Percentiles rank a stretch among this genome's conserved stretches.
Evolutionary conservation across 2,113 vertebrate species (phyloP).

Genomic region (Psilopsiagon aymara): DNA sequence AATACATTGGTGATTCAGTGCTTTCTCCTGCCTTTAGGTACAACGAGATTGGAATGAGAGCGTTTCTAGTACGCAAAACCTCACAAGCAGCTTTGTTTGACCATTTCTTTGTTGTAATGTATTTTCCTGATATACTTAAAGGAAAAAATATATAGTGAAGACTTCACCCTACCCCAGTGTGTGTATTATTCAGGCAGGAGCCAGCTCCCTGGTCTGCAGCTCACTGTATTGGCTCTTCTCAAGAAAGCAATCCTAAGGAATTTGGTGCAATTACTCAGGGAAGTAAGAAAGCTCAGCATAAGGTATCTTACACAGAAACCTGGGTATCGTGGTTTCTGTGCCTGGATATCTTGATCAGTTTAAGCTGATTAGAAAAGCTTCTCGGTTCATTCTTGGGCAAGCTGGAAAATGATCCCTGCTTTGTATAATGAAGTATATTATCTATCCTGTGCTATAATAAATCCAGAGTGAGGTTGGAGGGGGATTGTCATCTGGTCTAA

Average conservation of each 20-base stretch:
- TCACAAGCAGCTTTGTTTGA: not conserved
- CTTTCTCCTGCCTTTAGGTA: not conserved
- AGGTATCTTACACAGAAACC: constrained; percentile 12
- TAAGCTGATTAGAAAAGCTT: constrained; percentile 57
- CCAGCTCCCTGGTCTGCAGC: not conserved
- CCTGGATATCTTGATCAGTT: constrained; percentile 24
- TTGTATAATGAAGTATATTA: constrained; percentile 54
- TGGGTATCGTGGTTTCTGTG: not conserved
- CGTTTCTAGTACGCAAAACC: not conserved
- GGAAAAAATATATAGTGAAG: not conserved
- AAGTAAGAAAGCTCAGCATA: not conserved
- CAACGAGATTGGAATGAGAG: not conserved
- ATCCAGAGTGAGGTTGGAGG: constrained; percentile 1
- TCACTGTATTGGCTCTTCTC: not conserved
- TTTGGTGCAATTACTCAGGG: not conserved
- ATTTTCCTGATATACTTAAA: not conserved
- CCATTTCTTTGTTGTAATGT: not conserved
- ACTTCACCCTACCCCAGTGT: not conserved
- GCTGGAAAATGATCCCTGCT: constrained; percentile 60
- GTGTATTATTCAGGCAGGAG: not conserved
- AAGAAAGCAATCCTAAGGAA: not conserved
- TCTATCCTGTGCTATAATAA: constrained; percentile 46
- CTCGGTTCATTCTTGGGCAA: constrained; percentile 35
- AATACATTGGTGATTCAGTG: not conserved
- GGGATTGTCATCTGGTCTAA: constrained; percentile 53